Percentiles rank a stretch among this genome's conserved stretches.
phyloP scores from a whole-genome alignment of 2,113 vertebrate species.

The Hippopotamus amphibius region DNA sequence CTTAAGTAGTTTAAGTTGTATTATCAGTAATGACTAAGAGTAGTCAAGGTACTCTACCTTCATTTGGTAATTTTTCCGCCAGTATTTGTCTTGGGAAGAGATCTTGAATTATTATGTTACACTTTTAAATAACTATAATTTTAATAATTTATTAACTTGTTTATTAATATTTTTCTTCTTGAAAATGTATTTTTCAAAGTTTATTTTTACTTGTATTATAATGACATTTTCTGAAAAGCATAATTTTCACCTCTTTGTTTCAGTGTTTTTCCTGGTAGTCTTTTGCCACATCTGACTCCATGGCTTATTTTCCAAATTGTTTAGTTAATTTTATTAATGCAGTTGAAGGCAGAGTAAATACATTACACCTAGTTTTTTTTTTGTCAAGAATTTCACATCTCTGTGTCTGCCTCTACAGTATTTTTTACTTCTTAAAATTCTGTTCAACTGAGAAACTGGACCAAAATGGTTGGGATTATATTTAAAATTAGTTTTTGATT shows the following conservation, averaged over 20 bases:
- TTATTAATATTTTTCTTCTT: constrained; percentile 37
- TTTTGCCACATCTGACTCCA: neutral
- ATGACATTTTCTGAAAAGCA: constrained; percentile 42
- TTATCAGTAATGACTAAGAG: neutral
- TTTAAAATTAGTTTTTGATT: constrained; percentile 65
- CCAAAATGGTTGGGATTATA: constrained; percentile 13
- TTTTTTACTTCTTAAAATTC: constrained; percentile 49
- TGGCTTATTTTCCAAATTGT: constrained; percentile 19
- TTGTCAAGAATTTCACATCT: neutral
- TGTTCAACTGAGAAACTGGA: constrained; percentile 9
- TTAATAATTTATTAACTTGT: constrained; percentile 40
- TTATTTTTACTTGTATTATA: constrained; percentile 52
- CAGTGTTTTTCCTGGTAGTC: constrained; percentile 21
- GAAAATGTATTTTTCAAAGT: constrained; percentile 31
- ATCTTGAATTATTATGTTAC: constrained; percentile 32
- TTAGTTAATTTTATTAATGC: constrained; percentile 46
- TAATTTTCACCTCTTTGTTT: constrained; percentile 34
- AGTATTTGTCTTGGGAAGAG: constrained; percentile 6
- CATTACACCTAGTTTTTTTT: neutral
- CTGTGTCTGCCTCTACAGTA: neutral
- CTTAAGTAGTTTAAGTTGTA: neutral
- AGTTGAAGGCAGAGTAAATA: neutral
- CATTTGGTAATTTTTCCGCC: neutral
- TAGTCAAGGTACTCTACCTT: neutral
- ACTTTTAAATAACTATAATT: constrained; percentile 3